phyloP scores from a whole-genome alignment of 2,113 vertebrate species.

The Oceanites oceanicus region DNA sequence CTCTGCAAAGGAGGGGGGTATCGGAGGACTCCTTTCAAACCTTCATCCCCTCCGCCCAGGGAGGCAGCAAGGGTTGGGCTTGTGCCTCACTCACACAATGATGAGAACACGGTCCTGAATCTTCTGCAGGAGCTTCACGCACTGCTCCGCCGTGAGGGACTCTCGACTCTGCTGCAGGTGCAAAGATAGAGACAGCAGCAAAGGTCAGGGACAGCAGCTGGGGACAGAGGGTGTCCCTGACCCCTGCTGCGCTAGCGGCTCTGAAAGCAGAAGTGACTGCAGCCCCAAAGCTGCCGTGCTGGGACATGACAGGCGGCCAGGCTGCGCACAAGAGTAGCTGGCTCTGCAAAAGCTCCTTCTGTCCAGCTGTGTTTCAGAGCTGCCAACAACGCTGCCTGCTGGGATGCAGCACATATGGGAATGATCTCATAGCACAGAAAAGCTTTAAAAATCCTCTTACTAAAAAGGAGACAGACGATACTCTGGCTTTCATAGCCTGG shows the following conservation, averaged over 20 bases:
- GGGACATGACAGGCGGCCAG: not conserved
- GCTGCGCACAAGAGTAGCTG: not conserved
- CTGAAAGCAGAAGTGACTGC: not conserved
- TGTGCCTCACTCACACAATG: conserved; percentile 76
- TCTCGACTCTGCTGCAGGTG: conserved; percentile 69
- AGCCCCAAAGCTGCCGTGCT: not conserved
- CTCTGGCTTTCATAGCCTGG: not conserved
- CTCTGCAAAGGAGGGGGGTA: not conserved
- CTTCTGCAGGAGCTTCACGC: conserved; percentile 47
- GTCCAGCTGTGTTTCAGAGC: conserved; percentile 27
- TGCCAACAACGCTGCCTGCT: conserved; percentile 30
- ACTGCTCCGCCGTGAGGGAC: conserved; percentile 64
- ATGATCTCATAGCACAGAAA: conserved; percentile 39
- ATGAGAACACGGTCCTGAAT: conserved; percentile 78
- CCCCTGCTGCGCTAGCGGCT: rapidly evolving
- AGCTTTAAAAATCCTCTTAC: conserved; percentile 23
- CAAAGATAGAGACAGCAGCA: not conserved
- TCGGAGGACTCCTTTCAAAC: not conserved
- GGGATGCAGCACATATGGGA: conserved; percentile 14
- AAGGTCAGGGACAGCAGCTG: not conserved
- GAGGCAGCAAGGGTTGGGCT: not conserved
- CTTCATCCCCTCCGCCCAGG: not conserved
- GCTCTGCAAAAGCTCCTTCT: not conserved
- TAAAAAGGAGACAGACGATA: not conserved
- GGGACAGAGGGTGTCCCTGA: not conserved